phyloP scores from a whole-genome alignment of 2,113 vertebrate genomes.

The Elanus axillaris region DNA sequence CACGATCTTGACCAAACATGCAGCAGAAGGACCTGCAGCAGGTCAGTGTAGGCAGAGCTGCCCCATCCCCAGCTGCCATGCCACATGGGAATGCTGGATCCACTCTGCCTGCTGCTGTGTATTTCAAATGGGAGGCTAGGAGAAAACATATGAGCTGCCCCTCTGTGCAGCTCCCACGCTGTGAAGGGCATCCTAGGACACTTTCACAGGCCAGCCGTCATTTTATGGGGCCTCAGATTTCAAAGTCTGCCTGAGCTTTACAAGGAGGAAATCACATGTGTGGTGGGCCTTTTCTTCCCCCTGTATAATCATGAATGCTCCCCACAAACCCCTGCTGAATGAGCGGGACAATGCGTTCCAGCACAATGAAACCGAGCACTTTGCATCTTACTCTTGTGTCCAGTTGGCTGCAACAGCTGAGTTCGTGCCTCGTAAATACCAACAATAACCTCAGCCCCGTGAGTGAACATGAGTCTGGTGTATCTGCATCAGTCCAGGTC shows the following conservation, averaged over 20 bases:
- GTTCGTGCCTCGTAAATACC: neutral
- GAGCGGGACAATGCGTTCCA: neutral
- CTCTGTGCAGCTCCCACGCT: neutral
- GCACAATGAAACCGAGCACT: neutral
- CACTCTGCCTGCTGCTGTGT: neutral
- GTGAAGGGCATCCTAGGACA: conserved; percentile 54
- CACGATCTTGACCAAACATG: accelerated
- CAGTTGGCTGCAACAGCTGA: conserved; percentile 2
- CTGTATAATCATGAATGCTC: conserved; percentile 21
- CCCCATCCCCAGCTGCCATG: neutral
- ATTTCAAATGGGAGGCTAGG: neutral
- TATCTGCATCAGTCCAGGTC: neutral
- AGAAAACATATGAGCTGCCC: neutral
- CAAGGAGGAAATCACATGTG: conserved; percentile 59
- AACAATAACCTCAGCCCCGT: neutral
- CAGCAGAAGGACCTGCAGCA: neutral
- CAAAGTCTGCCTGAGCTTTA: conserved; percentile 56
- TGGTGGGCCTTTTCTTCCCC: conserved; percentile 35
- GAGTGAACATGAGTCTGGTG: neutral
- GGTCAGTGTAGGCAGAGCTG: neutral
- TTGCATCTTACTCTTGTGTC: neutral
- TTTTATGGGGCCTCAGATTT: conserved; percentile 57
- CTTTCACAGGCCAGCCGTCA: neutral
- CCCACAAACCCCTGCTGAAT: conserved; percentile 16
- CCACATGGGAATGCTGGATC: neutral